These are phyloP conservation scores for Amphipoea lucens DNA, from an alignment of 2,888 invertebrate genomes.

Conservation along the genomic window DNA sequence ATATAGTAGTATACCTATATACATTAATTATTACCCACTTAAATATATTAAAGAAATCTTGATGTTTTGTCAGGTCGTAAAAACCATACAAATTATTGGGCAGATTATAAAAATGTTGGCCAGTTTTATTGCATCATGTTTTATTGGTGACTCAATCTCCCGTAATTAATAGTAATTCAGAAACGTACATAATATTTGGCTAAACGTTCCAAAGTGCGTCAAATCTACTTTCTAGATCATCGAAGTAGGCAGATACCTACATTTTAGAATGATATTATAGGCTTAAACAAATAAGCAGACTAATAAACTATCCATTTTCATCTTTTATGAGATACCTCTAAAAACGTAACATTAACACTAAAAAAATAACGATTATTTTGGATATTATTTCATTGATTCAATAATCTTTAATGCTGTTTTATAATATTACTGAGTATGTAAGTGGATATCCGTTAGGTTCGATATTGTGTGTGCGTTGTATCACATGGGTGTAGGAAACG, in stretches of 20 bases:
- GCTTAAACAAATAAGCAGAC: not conserved
- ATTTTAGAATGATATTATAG: not conserved
- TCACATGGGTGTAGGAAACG: not conserved
- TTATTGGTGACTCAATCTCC: not conserved
- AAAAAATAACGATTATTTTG: conserved; percentile 18
- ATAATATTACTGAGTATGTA: not conserved
- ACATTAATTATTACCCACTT: not conserved
- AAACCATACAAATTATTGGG: not conserved
- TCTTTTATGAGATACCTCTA: not conserved
- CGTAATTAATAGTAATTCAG: not conserved
- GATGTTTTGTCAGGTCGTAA: not conserved
- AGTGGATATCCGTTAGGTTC: not conserved
- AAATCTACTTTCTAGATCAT: conserved; percentile 30
- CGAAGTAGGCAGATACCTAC: not conserved
- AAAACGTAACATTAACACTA: conserved; percentile 6
- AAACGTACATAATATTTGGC: conserved; percentile 7
- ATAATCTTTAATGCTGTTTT: not conserved
- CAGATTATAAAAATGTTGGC: not conserved
- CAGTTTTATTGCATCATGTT: not conserved
- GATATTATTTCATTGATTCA: conserved; percentile 20
- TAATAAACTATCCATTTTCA: conserved; percentile 16
- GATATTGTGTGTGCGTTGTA: not conserved
- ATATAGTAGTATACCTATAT: not conserved
- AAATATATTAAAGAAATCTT: not conserved
- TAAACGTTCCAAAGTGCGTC: not conserved